Base-by-base conservation (phyloP, 92 coral and sea anemone species). In the Galaxea fascicularis region DNA sequence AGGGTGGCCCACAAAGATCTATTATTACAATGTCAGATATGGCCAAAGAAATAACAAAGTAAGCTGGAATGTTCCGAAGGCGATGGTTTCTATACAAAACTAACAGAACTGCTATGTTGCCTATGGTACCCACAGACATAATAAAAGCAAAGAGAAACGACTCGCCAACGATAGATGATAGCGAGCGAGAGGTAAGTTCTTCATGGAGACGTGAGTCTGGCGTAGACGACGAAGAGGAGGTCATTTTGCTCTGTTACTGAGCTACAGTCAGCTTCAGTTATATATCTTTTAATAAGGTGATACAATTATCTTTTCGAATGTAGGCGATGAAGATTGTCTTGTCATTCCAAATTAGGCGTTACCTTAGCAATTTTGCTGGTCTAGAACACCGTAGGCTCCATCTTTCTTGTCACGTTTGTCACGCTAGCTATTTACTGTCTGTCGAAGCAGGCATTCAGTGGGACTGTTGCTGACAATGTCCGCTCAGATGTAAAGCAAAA, bases 41-140 rank as follows among this genome's bases (percentile, higher is more conserved):
- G 13, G 93, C 91, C 69, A 90, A 45, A 8, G 93, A 90, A n/a
- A 82, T 86, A 20, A 90, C 93, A 17, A 90, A 90, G 52, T 87
- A 90, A 54, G 89, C 89, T 26, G 93, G 88, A 10, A 90, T 90
- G 24, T 89, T 86, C 21, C 93, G 87, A 17, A 90, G 91, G 4
- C 85, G 78, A 16, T 63, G 84, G 46, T 90, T 90, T 73, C 82
- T 87, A 65, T 90, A 90, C 49, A 90, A 84, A 39, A 90, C 89
- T 86, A 86, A 73, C 13, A 90, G 85, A 53, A 90, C 93, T 46
- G 86, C 69, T 16, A 81, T 18, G 74, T 90, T 90, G 0, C 93
- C 93, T 0, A 82, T 18, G 0, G 89, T 75, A 6, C 91, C 91
- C 24, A 86, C 76, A 18, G 66, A 71, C 41, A 87, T 71, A 18